Conservation (phyloP, 2,113 vertebrate genomes). For the Tragelaphus scriptus region DNA sequence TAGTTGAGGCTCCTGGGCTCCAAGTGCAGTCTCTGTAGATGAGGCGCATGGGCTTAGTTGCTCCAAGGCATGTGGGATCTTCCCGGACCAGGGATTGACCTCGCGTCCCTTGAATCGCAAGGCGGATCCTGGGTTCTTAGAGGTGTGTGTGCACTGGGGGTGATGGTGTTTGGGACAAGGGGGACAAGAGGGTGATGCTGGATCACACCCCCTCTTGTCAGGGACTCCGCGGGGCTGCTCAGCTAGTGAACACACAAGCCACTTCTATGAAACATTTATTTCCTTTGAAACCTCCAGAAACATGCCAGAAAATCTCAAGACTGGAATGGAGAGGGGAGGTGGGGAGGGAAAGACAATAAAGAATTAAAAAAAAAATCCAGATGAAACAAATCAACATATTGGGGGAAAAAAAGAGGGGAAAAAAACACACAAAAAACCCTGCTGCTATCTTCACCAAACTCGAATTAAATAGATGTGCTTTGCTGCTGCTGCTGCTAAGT, state of each 20-base stretch:
- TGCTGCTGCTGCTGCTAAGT: no score
- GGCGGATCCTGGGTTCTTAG: background rate
- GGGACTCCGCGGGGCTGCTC: background rate
- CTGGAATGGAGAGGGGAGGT: background rate
- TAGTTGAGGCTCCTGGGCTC: background rate
- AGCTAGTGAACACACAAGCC: constrained; percentile 28
- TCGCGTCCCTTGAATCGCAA: background rate
- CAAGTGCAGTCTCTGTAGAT: background rate
- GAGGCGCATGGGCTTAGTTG: background rate
- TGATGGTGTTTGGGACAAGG: background rate
- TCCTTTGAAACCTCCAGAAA: constrained; percentile 71
- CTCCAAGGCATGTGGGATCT: background rate
- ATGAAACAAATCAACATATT: constrained; percentile 49
- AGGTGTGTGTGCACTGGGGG: background rate
- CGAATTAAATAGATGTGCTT: constrained; percentile 74
- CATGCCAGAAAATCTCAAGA: constrained; percentile 72
- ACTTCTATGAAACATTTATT: constrained; percentile 79
- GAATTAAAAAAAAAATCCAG: constrained; percentile 54
- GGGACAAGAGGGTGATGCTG: background rate
- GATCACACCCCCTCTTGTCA: background rate
- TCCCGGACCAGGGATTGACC: background rate
- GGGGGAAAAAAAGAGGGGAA: background rate
- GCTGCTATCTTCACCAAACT: constrained; percentile 49
- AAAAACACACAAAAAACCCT: background rate
- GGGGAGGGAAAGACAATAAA: background rate